Conservation (phyloP, 2,888 invertebrate species). For the Onchidella celtica region DNA sequence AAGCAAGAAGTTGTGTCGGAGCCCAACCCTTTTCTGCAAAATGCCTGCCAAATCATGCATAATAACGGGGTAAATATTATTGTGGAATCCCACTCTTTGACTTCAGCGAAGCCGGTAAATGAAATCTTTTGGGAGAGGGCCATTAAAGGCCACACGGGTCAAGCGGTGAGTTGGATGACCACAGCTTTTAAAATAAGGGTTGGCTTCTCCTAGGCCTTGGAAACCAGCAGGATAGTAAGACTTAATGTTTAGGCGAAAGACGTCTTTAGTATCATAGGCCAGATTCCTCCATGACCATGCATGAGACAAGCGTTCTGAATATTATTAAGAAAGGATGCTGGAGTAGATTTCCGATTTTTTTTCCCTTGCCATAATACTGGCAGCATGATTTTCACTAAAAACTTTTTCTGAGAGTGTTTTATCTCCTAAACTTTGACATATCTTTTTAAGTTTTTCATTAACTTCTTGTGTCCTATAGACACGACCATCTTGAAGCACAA, state of each 20-base stretch:
- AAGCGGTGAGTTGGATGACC: neutral
- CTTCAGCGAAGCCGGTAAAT: neutral
- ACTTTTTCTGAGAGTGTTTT: neutral
- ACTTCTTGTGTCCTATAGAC: neutral
- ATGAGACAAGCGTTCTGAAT: neutral
- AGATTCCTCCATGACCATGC: neutral
- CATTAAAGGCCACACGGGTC: neutral
- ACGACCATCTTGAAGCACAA: neutral
- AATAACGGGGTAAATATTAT: neutral
- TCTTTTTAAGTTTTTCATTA: neutral
- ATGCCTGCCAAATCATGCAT: slow-evolving; percentile 7
- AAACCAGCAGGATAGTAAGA: no score
- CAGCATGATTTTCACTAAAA: neutral
- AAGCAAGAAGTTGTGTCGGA: neutral
- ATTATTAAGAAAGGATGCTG: neutral
- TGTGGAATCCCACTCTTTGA: neutral
- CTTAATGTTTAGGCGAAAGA: no score
- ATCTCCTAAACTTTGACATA: neutral
- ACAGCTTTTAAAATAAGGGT: neutral
- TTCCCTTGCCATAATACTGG: neutral
- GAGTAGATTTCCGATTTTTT: neutral
- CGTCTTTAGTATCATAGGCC: no score
- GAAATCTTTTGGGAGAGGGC: neutral
- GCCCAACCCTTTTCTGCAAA: neutral
- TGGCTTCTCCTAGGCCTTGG: neutral